Conservation (phyloP, 2,113 vertebrate genomes). For the Edolisoma coerulescens region DNA sequence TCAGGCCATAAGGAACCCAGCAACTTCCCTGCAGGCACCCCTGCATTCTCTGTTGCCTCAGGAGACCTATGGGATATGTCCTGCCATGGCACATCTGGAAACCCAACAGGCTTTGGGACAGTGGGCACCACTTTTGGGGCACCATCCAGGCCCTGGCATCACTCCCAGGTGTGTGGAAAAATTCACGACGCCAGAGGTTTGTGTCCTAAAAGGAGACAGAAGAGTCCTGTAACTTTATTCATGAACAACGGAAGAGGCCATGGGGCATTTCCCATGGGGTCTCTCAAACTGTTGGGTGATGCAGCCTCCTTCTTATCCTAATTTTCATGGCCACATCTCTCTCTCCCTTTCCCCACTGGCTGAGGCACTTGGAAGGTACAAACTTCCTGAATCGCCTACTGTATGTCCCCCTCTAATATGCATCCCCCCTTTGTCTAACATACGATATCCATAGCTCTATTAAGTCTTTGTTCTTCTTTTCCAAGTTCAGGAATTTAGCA, state of each 20-base stretch:
- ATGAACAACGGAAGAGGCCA: neutral
- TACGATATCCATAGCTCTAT: neutral
- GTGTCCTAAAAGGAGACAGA: neutral
- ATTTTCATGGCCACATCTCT: neutral
- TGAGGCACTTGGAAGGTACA: neutral
- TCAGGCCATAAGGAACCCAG: neutral
- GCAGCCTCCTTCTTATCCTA: neutral
- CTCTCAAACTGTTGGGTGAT: neutral
- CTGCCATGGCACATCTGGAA: accelerated
- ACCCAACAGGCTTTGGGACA: neutral
- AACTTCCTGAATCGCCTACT: neutral
- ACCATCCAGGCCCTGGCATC: neutral
- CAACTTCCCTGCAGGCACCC: neutral
- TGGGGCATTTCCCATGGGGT: neutral
- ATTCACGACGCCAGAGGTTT: neutral
- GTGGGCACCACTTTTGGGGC: neutral
- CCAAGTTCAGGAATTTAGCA: neutral
- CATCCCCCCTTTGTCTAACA: neutral
- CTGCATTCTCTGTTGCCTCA: neutral
- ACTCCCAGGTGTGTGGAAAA: neutral
- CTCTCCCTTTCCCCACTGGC: neutral
- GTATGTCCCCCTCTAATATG: neutral
- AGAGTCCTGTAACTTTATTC: neutral
- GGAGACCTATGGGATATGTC: neutral
- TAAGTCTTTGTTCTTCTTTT: neutral